phyloP scores from a whole-genome alignment of 2,113 vertebrate species.

The Dromas ardeola region DNA sequence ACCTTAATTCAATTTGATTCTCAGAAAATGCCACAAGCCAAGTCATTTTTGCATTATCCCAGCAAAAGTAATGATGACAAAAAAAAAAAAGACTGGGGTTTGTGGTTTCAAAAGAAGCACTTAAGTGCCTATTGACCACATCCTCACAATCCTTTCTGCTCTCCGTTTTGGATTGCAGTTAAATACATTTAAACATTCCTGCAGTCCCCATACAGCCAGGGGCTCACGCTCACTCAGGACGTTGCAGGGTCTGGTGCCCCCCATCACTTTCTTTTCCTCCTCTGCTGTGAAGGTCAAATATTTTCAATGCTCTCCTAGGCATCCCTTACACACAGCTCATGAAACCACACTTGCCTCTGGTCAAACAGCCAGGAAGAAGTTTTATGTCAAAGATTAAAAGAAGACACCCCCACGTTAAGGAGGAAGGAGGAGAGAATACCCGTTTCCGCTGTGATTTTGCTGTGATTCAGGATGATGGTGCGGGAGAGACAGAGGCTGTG shows the following conservation, averaged over 20 bases:
- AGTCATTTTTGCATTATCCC: background rate
- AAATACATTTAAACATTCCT: background rate
- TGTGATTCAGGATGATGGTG: background rate
- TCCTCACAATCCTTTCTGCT: background rate
- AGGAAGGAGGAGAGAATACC: background rate
- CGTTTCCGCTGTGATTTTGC: background rate
- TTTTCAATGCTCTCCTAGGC: fast-evolving
- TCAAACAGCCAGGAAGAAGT: background rate
- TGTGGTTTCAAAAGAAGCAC: background rate
- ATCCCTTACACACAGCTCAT: background rate
- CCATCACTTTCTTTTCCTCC: background rate
- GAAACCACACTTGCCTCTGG: background rate
- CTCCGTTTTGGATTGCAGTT: background rate
- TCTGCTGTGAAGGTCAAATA: background rate
- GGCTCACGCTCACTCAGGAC: background rate
- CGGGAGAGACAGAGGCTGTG: background rate
- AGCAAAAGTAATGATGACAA: background rate
- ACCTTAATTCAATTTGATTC: background rate
- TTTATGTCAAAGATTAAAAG: background rate
- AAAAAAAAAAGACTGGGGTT: background rate
- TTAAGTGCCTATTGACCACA: background rate
- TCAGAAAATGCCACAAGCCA: background rate
- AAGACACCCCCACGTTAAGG: background rate
- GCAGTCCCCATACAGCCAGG: background rate
- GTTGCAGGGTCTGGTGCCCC: background rate